Conservation (phyloP, 2,888 invertebrate genomes). For the Ichneumon xanthorius region DNA sequence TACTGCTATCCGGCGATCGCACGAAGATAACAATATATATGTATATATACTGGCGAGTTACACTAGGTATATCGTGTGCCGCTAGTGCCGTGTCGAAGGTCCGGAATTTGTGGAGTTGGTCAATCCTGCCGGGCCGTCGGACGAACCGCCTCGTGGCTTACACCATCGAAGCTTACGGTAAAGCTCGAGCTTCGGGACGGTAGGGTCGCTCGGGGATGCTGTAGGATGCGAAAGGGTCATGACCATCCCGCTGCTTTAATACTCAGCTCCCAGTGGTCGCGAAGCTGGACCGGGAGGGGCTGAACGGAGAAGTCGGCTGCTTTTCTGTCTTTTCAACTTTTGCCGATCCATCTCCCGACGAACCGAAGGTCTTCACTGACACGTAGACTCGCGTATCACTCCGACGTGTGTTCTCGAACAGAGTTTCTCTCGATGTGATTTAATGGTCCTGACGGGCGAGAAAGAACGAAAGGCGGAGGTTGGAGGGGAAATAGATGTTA, state of each 20-base stretch:
- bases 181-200: conserved; percentile 20
- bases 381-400: background rate
- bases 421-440: conserved; percentile 1
- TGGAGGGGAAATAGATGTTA: background rate
- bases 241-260: conserved; percentile 35
- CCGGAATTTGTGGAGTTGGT: conserved; percentile 32
- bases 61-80: conserved; percentile 1
- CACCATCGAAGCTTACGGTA: conserved; percentile 26
- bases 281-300: background rate
- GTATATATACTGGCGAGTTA: background rate
- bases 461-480: background rate
- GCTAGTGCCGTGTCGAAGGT: conserved; percentile 3
- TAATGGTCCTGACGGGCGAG: conserved; percentile 7
- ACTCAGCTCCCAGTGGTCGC: background rate
- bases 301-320: conserved; percentile 1
- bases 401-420: conserved; percentile 11
- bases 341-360: conserved; percentile 41
- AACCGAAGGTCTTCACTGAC: conserved; percentile 45
- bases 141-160: conserved; percentile 23
- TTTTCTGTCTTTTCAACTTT: conserved; percentile 16
- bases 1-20: background rate
- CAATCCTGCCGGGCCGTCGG: conserved; percentile 22
- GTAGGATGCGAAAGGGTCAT: conserved; percentile 43
- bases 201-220: conserved; percentile 38
- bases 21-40: background rate